Evolutionary conservation across 2,113 vertebrate genomes (phyloP), one percentile per base, ranked within the genome.

Genomic region (Andinoacara biseriatus): DNA sequence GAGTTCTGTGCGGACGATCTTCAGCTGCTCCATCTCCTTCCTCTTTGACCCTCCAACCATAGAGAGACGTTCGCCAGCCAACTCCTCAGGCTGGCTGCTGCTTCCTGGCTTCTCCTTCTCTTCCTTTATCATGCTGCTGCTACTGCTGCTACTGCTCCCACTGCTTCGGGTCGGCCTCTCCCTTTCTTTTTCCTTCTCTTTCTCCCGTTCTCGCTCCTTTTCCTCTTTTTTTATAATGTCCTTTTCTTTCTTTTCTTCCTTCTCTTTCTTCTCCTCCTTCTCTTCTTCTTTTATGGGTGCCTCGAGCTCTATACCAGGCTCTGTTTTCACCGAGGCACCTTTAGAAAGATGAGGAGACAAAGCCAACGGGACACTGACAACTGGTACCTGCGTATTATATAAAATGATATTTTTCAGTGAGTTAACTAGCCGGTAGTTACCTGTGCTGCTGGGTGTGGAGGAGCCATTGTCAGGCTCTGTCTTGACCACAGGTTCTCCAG

Each of bases 21-120:
- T 99, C 89, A 99, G 86, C 15, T 99, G 98, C 90, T 99, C 98
- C 89, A 98, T 95, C 62, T 96, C 94, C 87, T 99, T 96, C 88
- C 95, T 94, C 90, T 96, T 96, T 11, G 95, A 94, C 20, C 93
- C 95, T 74, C 95, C 95, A 18, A 95, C 87, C 86, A 92, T 60
- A 22, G 94, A 65, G 4, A 90, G 87, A 5, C 95, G 95, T 56
- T 96, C 96, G 10, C 81, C 88, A 0, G 82, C 78, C 0, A 78
- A 57, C 69, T 96, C 96, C 56, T 96, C 95, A 0, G 88, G 87
- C 22, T 95, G 95, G 87, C 88, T 90, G 84, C 94, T 94, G 89
- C 92, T 93, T 9, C 93, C 92, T 1, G 62, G 92, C 49, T 93
- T 94, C 40, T 94, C 93, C 75, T 94, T 93, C 83, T 96, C 95